These are phyloP conservation scores for Oreonectes daqikongensis DNA, from an alignment of 2,797 vertebrate genomes.

Conservation along the genomic window DNA sequence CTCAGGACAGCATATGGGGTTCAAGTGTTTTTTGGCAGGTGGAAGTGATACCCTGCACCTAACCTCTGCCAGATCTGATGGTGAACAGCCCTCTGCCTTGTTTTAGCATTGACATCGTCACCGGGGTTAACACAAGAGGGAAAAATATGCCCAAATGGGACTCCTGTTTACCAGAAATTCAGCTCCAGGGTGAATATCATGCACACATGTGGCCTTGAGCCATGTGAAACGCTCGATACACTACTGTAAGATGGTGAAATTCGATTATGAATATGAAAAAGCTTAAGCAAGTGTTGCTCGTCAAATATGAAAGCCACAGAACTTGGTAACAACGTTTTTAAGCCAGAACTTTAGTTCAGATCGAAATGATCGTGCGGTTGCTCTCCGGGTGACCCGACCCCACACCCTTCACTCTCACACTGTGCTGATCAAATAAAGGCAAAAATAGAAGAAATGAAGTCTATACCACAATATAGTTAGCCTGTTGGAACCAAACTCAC, in stretches of 20 bases:
- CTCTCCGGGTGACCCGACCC: too few species aligned
- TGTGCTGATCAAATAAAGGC: too few species aligned
- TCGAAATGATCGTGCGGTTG: too few species aligned
- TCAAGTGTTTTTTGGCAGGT: constrained; percentile 73
- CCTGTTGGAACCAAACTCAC: too few species aligned
- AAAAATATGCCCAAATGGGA: constrained; percentile 14
- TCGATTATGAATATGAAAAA: constrained; percentile 12
- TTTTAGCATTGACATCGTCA: constrained; percentile 4
- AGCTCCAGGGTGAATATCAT: not conserved
- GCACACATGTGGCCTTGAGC: constrained; percentile 23
- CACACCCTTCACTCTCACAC: too few species aligned
- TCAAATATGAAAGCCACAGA: constrained; percentile 8
- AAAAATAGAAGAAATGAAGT: too few species aligned
- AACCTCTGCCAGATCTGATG: constrained; percentile 66
- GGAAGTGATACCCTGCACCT: constrained; percentile 70
- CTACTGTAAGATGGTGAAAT: constrained; percentile 30
- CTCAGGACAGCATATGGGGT: constrained; percentile 74
- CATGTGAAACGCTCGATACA: constrained; percentile 15
- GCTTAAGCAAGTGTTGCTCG: constrained; percentile 8
- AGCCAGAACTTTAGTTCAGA: too few species aligned
- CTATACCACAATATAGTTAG: too few species aligned
- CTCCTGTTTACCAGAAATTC: constrained; percentile 27
- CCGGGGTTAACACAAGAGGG: not conserved
- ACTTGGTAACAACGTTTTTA: not conserved
- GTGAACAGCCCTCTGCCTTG: constrained; percentile 39